These are phyloP conservation scores for Melieria crassipennis DNA, from an alignment of 2,888 invertebrate genomes.

Conservation along the genomic window DNA sequence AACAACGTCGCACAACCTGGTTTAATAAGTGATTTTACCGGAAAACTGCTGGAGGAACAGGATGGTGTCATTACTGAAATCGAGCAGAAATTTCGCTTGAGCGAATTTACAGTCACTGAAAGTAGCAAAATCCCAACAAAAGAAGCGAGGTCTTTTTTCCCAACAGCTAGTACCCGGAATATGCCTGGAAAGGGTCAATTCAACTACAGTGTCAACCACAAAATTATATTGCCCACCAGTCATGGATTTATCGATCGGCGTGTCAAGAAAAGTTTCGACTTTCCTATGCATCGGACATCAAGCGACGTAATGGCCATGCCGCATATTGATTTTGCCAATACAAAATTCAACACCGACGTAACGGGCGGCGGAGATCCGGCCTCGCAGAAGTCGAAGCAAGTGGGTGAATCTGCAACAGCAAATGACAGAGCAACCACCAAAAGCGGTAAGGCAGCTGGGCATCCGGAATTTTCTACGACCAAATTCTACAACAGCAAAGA, in stretches of 20 bases:
- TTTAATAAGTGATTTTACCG: conserved; percentile 56
- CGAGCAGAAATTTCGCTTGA: conserved; percentile 61
- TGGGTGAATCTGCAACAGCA: not conserved
- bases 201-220: conserved; percentile 42
- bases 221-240: conserved; percentile 34
- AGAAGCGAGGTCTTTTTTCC: not conserved
- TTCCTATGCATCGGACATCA: conserved; percentile 58
- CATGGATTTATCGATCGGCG: conserved; percentile 61
- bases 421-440: not conserved
- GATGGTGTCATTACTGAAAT: conserved; percentile 65
- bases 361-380: not conserved
- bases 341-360: conserved; percentile 61
- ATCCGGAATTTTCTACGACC: conserved; percentile 65
- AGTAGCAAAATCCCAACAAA: not conserved
- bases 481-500: conserved; percentile 66
- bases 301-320: conserved; percentile 56
- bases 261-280: conserved; percentile 65
- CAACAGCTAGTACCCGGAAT: conserved; percentile 28
- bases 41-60: conserved; percentile 61
- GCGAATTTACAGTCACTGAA: conserved; percentile 49
- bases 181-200: conserved; percentile 16
- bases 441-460: conserved; percentile 40
- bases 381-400: not conserved
- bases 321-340: conserved; percentile 63
- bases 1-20: conserved; percentile 32